Evolutionary conservation across 2,797 vertebrate species (phyloP).

Genomic region (Aythya fuligula): DNA sequence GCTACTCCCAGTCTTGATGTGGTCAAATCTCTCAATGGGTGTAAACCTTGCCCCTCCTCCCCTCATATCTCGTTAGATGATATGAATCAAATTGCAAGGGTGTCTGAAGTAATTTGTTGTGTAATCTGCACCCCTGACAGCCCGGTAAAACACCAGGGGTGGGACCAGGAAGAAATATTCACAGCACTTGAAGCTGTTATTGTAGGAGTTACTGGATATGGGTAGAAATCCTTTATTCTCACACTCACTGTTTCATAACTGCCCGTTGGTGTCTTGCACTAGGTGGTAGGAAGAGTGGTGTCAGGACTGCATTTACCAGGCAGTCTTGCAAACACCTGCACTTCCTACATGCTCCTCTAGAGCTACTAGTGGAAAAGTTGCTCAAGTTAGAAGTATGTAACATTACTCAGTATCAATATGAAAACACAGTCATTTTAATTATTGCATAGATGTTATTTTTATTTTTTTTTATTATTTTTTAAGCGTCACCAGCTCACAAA

Average conservation of each 20-base stretch:
- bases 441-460: background rate
- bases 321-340: background rate
- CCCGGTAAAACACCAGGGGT: background rate
- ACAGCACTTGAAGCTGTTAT: background rate
- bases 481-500: background rate
- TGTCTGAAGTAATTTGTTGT: constrained; percentile 26
- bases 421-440: background rate
- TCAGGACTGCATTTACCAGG: background rate
- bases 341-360: background rate
- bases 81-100: background rate
- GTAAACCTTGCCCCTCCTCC: background rate
- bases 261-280: background rate
- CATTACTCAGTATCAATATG: background rate
- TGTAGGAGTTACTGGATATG: background rate
- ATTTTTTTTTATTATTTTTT: background rate
- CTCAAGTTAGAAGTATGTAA: background rate
- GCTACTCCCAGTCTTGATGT: background rate
- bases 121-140: constrained; percentile 16
- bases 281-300: background rate
- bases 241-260: background rate
- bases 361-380: background rate
- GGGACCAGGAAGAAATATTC: constrained; percentile 6
- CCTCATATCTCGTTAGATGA: constrained; percentile 7
- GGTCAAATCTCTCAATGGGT: constrained; percentile 6
- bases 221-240: background rate